Conservation (phyloP, 2,888 invertebrate species). For the Eledone cirrhosa region DNA sequence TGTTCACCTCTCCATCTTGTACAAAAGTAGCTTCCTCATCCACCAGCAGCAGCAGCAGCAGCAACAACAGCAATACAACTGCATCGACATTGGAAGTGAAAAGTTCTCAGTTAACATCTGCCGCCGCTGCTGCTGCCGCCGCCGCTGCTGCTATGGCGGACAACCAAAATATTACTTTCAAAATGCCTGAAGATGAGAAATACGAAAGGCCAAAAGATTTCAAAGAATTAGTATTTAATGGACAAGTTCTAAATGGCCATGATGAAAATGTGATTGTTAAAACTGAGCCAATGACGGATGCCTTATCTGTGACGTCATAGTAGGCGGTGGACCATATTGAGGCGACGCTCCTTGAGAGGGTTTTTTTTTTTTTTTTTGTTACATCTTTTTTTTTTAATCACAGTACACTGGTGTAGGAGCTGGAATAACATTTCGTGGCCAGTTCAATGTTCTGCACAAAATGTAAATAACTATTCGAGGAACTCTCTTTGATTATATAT, state of each 20-base stretch:
- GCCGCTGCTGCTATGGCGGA: neutral
- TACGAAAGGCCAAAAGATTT: constrained; percentile 15
- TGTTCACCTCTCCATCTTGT: too few relatives aligned
- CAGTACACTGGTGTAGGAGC: too few relatives aligned
- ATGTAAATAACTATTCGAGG: constrained; percentile 25
- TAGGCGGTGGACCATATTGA: neutral
- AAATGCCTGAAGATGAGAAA: constrained; percentile 12
- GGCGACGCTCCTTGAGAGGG: neutral
- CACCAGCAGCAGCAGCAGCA: neutral
- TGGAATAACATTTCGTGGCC: neutral
- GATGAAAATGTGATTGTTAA: constrained; percentile 15
- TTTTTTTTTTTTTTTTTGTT: too few relatives aligned
- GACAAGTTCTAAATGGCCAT: constrained; percentile 25
- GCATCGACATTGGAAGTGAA: constrained; percentile 15
- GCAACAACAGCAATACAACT: neutral
- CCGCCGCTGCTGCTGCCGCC: neutral
- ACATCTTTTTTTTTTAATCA: too few relatives aligned
- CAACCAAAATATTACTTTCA: constrained; percentile 11
- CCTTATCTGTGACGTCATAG: constrained; percentile 27
- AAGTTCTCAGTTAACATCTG: neutral
- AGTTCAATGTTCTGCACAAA: constrained; percentile 23
- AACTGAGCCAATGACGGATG: constrained; percentile 22
- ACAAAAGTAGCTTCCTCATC: neutral
- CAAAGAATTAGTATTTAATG: constrained; percentile 22
- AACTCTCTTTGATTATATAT: constrained; percentile 20